Conservation (phyloP, 2,797 vertebrate genomes). For the Pseudocheirus occidentalis region DNA sequence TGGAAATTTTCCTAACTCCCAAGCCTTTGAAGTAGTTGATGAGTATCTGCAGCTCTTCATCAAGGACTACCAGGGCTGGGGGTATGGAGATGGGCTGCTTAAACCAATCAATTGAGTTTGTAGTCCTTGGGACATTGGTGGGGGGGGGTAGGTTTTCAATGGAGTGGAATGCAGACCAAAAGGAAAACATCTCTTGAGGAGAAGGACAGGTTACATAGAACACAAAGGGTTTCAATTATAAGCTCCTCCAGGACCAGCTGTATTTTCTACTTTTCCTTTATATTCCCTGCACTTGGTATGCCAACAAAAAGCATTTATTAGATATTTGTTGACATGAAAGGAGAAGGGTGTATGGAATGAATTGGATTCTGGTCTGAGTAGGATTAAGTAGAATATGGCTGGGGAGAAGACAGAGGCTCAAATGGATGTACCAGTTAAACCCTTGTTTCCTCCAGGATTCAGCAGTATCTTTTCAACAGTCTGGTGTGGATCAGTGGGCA, state of each 20-base stretch:
- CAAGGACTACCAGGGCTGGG: no score
- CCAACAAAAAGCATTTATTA: neutral
- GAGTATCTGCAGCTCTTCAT: no score
- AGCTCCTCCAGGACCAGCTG: neutral
- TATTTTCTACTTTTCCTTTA: neutral
- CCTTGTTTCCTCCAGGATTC: slow-evolving; percentile 83
- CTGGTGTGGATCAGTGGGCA: slow-evolving; percentile 88
- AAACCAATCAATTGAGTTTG: no score
- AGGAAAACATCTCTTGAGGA: no score
- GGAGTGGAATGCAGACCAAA: no score
- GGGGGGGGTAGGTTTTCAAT: no score
- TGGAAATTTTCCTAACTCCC: no score
- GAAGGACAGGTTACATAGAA: neutral
- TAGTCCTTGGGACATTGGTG: no score
- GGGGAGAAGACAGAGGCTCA: neutral
- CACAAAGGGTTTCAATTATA: neutral
- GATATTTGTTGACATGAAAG: neutral
- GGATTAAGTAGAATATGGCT: neutral
- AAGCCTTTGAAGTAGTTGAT: no score
- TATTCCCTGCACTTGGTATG: no score
- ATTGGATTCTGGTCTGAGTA: neutral
- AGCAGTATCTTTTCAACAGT: slow-evolving; percentile 92
- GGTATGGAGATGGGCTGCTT: no score
- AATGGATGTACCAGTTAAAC: no score
- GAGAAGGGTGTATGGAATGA: neutral